These are phyloP conservation scores for Turnix velox DNA, from an alignment of 2,113 vertebrate species.

Conservation along the genomic window DNA sequence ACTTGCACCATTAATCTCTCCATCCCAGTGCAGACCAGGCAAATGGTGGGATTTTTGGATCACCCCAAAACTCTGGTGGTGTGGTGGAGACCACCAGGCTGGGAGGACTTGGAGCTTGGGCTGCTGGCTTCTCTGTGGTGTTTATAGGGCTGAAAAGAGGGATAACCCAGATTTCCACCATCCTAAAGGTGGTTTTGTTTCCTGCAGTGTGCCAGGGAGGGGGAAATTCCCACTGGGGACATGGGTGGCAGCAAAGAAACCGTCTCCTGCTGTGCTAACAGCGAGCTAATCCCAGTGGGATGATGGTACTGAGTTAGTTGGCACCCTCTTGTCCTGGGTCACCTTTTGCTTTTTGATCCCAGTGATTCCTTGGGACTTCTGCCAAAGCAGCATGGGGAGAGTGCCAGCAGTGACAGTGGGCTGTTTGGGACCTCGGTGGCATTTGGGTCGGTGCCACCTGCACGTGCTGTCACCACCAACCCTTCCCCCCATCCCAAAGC, in stretches of 20 bases:
- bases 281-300: not conserved
- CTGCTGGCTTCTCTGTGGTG: accelerated
- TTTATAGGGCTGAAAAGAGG: not conserved
- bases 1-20: not conserved
- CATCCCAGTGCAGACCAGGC: accelerated
- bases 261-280: accelerated
- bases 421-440: accelerated
- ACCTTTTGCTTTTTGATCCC: not conserved
- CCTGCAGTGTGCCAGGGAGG: accelerated
- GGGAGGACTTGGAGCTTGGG: accelerated
- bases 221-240: not conserved
- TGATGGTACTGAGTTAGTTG: not conserved
- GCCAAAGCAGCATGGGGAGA: not conserved
- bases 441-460: accelerated
- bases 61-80: not conserved
- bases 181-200: not conserved
- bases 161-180: not conserved
- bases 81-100: accelerated
- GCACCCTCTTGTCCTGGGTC: not conserved
- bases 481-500: not conserved
- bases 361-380: not conserved
- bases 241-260: not conserved
- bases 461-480: accelerated
- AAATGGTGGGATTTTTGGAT: not conserved
- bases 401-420: not conserved